A percentile compares a stretch with the other conserved stretches of the same genome.
Conservation (phyloP, 2,113 vertebrate species). For the Hippocampus mohnikei region DNA sequence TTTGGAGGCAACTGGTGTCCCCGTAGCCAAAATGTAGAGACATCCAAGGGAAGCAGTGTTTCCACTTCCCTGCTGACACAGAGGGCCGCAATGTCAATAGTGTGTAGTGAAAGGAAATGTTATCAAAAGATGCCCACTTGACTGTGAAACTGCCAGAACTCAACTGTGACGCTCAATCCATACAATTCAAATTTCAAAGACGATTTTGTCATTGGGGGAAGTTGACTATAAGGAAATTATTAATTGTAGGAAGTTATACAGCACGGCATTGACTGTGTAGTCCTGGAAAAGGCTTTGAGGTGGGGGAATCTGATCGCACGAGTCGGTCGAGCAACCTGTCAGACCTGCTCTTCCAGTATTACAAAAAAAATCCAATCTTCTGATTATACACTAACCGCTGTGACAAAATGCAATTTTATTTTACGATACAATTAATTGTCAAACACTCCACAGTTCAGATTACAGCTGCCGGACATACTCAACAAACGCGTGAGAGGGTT, state of each 20-base stretch:
- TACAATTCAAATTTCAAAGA: too few relatives aligned
- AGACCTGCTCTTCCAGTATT: conserved; percentile 40
- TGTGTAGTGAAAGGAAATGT: background rate
- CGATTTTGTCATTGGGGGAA: background rate
- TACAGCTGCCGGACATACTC: conserved; percentile 7
- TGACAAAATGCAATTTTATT: background rate
- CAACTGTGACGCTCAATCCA: background rate
- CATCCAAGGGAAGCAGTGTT: background rate
- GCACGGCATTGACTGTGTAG: conserved; percentile 9
- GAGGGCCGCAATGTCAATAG: background rate
- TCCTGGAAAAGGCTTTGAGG: conserved; percentile 10
- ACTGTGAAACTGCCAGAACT: background rate
- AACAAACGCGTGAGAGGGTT: conserved; percentile 2
- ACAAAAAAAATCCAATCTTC: background rate
- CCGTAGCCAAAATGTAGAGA: background rate
- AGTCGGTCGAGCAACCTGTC: conserved; percentile 44
- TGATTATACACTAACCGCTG: background rate
- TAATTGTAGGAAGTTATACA: conserved; percentile 5
- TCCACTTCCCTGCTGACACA: background rate
- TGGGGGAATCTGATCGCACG: conserved; percentile 5
- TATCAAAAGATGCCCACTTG: background rate
- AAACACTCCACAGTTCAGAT: background rate
- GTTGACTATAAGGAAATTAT: background rate
- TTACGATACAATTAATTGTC: background rate
- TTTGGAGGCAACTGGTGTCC: background rate